Base-by-base conservation (phyloP, 2,888 invertebrate genomes). In the Podabrus alpinus region DNA sequence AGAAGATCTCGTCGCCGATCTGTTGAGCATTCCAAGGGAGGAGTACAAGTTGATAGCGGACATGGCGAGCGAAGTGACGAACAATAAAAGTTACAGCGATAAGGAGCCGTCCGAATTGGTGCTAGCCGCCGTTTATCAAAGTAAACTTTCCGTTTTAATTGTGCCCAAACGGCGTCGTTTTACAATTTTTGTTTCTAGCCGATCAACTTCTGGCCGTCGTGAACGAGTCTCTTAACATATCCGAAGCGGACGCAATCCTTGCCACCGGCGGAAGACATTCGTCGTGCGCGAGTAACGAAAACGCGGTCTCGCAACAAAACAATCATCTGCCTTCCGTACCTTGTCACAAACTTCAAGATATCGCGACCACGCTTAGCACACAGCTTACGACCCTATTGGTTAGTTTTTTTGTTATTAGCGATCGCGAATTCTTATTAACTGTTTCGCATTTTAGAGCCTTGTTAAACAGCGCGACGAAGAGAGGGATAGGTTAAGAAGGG, bases 381-480 rank as follows among this genome's bases (percentile, higher is more conserved):
- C 91, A 93, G 85, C 90, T 94, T 82, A 92, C 93, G 79, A 91
- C 92, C 83, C 88, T 94, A 83, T 88, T 94, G 90, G 93, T 93
- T 85, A 85, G 72, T 74, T 60, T 75, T 71, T 74, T 73, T 59
- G 67, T 83, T 86, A 9, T 1, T 83, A 94, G 94, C 92, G 91
- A 3, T 13, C 4, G 15, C 4, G 19, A 0, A 21, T 7, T 15
- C 15, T 1, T 10, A 69, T 21, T 62, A 17, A 10, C 5, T 24
- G 19, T 19, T 25, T 29, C 9, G 21, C 3, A 59, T 66, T 69
- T 83, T 83, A 95, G 94, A 92, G 92, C 86, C 91, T 93, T 83
- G 91, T 94, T 76, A 93, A 92, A 86, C 92, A 92, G 82, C 89
- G 92, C 81, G 94, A 94, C 85, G 93, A 93, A 83, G 95, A 95